These are phyloP conservation scores for Drosophila hydei DNA, from an alignment of 1,140 invertebrate genomes.

Conservation along the genomic window DNA sequence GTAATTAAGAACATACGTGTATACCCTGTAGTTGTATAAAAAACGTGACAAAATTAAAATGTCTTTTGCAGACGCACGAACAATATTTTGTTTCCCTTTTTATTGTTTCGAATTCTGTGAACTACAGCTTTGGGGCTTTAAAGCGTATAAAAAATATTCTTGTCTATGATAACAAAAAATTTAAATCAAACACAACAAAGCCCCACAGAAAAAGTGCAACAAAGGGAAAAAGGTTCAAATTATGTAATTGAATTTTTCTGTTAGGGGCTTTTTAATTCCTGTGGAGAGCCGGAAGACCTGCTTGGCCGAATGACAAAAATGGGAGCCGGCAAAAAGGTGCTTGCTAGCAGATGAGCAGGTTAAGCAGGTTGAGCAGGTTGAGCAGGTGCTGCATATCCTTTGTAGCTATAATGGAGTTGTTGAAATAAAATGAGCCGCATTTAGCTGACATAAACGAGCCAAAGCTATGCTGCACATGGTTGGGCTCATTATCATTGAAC, in stretches of 20 bases:
- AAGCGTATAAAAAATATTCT: constrained; percentile 16
- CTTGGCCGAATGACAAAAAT: constrained; percentile 8
- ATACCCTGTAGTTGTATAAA: too few species aligned
- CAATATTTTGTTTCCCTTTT: background rate
- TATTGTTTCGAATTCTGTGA: constrained; percentile 25
- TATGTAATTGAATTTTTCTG: constrained; percentile 74
- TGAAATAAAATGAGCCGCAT: constrained; percentile 43
- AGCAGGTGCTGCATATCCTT: background rate
- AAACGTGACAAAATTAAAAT: background rate
- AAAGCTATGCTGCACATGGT: constrained; percentile 43
- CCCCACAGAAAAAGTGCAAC: background rate
- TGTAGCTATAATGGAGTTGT: constrained; percentile 61
- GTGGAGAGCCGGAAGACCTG: constrained; percentile 25
- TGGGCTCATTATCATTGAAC: constrained; percentile 58
- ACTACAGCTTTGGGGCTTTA: constrained; percentile 19
- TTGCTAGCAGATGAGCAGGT: constrained; percentile 26
- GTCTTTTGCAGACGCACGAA: constrained; percentile 11
- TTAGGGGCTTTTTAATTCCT: constrained; percentile 66
- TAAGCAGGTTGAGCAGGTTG: too few species aligned
- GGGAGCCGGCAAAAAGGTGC: background rate
- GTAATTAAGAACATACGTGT: too few species aligned
- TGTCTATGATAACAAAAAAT: constrained; percentile 23
- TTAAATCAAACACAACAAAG: constrained; percentile 43
- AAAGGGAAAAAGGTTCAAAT: constrained; percentile 41
- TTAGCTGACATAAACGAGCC: constrained; percentile 39